Evolutionary conservation across 1,140 invertebrate species (phyloP).

Genomic region (Monomorium pharaonis): DNA sequence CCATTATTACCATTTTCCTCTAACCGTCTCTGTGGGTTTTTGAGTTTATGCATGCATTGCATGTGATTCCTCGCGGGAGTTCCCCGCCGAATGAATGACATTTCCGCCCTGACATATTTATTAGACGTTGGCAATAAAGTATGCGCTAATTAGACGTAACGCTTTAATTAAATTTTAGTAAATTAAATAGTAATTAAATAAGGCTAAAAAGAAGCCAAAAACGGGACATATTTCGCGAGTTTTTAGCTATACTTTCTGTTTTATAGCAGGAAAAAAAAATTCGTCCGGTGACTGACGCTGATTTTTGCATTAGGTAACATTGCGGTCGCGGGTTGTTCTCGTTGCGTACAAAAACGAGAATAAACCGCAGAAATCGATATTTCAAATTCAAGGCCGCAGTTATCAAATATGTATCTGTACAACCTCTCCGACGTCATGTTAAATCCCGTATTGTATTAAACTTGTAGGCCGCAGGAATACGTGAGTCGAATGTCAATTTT

Average conservation of each 20-base stretch:
- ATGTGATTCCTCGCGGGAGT: neutral
- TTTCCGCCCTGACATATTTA: neutral
- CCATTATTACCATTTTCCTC: neutral
- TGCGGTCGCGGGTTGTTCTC: neutral
- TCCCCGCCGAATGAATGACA: neutral
- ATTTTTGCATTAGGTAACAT: neutral
- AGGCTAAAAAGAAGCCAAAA: neutral
- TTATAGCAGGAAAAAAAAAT: neutral
- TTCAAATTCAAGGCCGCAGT: neutral
- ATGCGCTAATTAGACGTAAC: neutral
- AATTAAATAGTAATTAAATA: neutral
- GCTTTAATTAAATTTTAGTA: conserved; percentile 1
- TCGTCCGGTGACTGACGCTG: neutral
- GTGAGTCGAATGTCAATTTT: neutral
- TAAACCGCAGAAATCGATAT: neutral
- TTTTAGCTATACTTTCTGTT: neutral
- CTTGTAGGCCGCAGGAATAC: neutral
- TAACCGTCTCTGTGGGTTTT: neutral
- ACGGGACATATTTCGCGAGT: neutral
- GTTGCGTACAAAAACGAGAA: neutral
- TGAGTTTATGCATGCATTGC: neutral
- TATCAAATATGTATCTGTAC: neutral
- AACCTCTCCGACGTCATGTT: neutral
- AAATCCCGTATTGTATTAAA: neutral
- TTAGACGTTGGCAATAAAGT: neutral